Conservation (phyloP, 2,888 invertebrate species). For the Andrena hattorfiana region DNA sequence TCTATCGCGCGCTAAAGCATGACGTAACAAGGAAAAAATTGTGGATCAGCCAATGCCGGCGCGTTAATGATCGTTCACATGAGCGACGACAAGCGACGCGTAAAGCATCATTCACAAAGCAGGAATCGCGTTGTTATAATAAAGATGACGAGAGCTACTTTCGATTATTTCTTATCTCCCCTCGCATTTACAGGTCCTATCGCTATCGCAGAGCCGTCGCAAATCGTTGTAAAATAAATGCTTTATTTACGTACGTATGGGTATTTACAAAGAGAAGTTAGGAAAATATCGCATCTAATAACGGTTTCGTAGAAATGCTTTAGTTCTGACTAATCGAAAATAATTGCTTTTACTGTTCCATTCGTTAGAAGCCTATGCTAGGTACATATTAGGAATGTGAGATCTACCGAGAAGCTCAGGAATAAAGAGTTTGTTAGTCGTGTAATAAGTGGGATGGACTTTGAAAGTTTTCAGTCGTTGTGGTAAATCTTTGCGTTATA, state of each 20-base stretch:
- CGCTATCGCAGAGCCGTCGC: no score
- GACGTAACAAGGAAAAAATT: constrained; percentile 45
- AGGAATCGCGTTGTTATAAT: neutral
- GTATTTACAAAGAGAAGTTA: neutral
- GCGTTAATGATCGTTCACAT: constrained; percentile 23
- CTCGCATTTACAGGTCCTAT: no score
- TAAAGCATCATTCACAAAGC: constrained; percentile 8
- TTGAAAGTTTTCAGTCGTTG: constrained; percentile 82
- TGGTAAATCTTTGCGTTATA: constrained; percentile 87
- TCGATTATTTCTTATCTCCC: no score
- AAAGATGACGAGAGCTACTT: neutral
- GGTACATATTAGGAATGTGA: constrained; percentile 23
- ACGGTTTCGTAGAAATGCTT: neutral
- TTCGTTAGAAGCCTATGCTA: constrained; percentile 5
- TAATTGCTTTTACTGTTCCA: neutral
- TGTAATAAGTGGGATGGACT: neutral
- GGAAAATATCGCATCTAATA: neutral
- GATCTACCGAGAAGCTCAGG: neutral
- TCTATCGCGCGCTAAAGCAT: constrained; percentile 44
- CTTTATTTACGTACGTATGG: neutral
- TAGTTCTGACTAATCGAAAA: neutral
- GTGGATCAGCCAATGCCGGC: neutral
- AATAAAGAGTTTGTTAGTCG: neutral
- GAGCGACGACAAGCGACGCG: neutral
- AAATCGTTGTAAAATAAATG: neutral